phyloP scores from a whole-genome alignment of 1,140 invertebrate genomes.

The Saxidomus purpurata region DNA sequence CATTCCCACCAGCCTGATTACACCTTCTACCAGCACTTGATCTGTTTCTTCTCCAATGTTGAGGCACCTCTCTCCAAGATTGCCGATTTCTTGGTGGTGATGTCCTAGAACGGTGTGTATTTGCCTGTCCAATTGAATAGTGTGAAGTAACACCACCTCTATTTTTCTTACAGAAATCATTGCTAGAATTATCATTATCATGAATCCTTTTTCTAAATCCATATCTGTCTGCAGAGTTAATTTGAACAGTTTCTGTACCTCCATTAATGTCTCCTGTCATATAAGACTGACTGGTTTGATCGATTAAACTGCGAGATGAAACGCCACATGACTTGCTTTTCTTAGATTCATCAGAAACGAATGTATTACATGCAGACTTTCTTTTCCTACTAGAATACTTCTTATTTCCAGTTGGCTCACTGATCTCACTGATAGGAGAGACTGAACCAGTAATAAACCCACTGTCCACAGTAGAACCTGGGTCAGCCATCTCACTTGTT shows the following conservation, averaged over 20 bases:
- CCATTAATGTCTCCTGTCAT: background rate
- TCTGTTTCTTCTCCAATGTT: slow-evolving; percentile 18
- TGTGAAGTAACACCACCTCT: background rate
- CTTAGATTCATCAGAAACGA: background rate
- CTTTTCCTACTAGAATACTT: background rate
- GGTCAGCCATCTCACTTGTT: background rate
- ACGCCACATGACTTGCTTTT: background rate
- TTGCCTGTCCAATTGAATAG: background rate
- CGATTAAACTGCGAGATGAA: background rate
- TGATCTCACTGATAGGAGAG: background rate
- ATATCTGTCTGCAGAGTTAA: background rate
- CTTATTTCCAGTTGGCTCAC: background rate
- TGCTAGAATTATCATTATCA: background rate
- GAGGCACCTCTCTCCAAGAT: background rate
- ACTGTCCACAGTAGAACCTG: background rate
- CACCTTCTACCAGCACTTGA: background rate
- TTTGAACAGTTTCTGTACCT: background rate
- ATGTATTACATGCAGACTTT: background rate
- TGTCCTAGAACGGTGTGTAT: background rate
- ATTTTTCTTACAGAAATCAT: background rate
- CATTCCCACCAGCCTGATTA: background rate
- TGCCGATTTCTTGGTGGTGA: background rate
- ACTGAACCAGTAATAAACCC: background rate
- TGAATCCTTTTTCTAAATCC: background rate
- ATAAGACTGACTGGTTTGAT: background rate